These are phyloP conservation scores for Gymnoscopelus braueri DNA, from an alignment of 2,797 vertebrate species.

Conservation along the genomic window DNA sequence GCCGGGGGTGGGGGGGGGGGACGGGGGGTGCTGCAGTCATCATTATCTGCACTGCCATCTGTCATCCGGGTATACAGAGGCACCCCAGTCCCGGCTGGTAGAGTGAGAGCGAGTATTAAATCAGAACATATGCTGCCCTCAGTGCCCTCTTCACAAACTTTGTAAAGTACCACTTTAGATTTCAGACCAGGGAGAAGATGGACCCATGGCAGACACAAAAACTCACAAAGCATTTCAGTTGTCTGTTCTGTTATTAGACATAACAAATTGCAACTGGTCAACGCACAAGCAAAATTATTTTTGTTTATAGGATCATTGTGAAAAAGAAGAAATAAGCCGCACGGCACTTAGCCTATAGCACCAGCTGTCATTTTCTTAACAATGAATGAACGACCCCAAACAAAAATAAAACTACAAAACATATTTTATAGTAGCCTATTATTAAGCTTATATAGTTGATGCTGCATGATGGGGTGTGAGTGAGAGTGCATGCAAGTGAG, in stretches of 20 bases:
- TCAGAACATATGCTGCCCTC: conserved; percentile 25
- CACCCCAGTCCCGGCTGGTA: conserved; percentile 6
- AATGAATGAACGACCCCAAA: no score
- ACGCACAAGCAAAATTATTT: no score
- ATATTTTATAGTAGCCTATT: not conserved
- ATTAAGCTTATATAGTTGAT: not conserved
- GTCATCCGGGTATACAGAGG: conserved; percentile 54
- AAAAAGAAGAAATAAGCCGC: no score
- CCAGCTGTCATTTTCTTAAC: no score
- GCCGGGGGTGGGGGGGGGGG: conserved; percentile 1
- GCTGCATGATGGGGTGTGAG: conserved; percentile 12
- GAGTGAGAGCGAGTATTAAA: conserved; percentile 16
- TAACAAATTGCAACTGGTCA: no score
- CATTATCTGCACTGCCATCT: conserved; percentile 67
- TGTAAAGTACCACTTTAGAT: conserved; percentile 6
- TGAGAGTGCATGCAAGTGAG: conserved; percentile 6
- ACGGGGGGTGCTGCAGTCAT: conserved; percentile 39
- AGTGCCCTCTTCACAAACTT: conserved; percentile 12
- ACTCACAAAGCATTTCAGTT: no score
- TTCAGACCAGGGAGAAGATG: not conserved
- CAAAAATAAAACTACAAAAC: no score
- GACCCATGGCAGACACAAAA: no score
- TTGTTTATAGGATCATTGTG: no score
- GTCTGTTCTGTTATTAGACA: no score
- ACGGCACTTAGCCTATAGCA: no score